Percentiles rank a stretch among this genome's conserved stretches.
phyloP scores from a whole-genome alignment of 1,140 invertebrate genomes.

The Drosophila ambigua region DNA sequence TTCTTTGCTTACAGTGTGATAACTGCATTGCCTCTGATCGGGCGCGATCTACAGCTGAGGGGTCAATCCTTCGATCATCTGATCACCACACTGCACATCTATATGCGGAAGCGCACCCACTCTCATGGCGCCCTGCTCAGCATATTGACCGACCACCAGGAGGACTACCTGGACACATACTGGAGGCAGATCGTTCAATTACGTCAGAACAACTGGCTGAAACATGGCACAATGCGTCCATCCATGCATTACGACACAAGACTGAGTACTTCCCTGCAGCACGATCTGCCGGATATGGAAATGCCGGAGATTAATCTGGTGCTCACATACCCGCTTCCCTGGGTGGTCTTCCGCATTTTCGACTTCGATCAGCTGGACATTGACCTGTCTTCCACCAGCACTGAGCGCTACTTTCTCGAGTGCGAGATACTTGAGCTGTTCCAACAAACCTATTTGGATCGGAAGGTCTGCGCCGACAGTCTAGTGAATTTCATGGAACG shows the following conservation, averaged over 20 bases:
- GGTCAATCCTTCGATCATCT: slow-evolving; percentile 95
- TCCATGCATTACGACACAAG: slow-evolving; percentile 97
- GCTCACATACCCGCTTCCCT: slow-evolving; percentile 93
- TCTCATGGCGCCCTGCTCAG: slow-evolving; percentile 94
- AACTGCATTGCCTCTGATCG: slow-evolving; percentile 96
- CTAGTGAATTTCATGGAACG: slow-evolving; percentile 86
- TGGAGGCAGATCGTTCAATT: slow-evolving; percentile 97
- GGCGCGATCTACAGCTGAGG: slow-evolving; percentile 97
- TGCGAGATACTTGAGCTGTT: slow-evolving; percentile 97
- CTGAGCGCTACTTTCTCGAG: slow-evolving; percentile 98
- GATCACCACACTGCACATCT: slow-evolving; percentile 95
- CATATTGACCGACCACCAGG: slow-evolving; percentile 93
- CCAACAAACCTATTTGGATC: slow-evolving; percentile 92
- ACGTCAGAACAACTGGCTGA: slow-evolving; percentile 95
- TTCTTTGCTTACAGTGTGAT: slow-evolving; percentile 97
- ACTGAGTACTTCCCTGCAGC: slow-evolving; percentile 96
- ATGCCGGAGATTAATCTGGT: slow-evolving; percentile 92
- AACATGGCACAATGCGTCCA: slow-evolving; percentile 88
- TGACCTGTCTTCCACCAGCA: slow-evolving; percentile 91
- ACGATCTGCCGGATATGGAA: slow-evolving; percentile 93
- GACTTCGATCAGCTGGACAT: slow-evolving; percentile 92
- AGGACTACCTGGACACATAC: slow-evolving; percentile 98
- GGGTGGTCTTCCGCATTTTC: slow-evolving; percentile 96
- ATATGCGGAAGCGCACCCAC: slow-evolving; percentile 95
- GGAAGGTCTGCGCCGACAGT: slow-evolving; percentile 95